Conservation (phyloP, 2,113 vertebrate genomes). For the Myotis davidii region DNA sequence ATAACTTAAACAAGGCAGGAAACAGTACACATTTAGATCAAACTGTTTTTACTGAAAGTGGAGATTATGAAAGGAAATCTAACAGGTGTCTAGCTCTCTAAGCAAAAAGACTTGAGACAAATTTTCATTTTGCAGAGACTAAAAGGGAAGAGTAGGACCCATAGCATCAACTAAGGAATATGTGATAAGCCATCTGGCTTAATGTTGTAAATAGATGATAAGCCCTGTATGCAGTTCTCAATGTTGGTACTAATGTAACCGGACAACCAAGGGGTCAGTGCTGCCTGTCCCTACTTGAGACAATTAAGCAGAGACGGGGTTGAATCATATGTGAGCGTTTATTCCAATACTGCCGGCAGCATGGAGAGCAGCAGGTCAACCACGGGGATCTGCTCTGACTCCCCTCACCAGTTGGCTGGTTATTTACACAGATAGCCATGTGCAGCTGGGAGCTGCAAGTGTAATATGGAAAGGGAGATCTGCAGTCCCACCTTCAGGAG, state of each 20-base stretch:
- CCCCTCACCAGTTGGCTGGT: too few relatives aligned
- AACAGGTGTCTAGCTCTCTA: background rate
- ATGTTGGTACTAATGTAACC: background rate
- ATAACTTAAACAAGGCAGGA: background rate
- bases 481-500: too few relatives aligned
- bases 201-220: background rate
- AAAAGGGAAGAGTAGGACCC: background rate
- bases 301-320: too few relatives aligned
- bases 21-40: background rate
- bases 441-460: too few relatives aligned
- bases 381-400: too few relatives aligned
- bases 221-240: background rate
- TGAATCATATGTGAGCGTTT: too few relatives aligned
- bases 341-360: too few relatives aligned
- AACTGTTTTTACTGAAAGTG: background rate
- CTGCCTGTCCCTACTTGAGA: too few relatives aligned
- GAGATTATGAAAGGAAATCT: constrained; percentile 26
- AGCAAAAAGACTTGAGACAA: background rate
- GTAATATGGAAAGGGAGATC: too few relatives aligned
- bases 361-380: too few relatives aligned
- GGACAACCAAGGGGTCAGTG: too few relatives aligned
- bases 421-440: too few relatives aligned
- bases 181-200: background rate
- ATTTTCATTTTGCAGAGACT: constrained; percentile 44
- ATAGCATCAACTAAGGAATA: background rate